Conservation (phyloP, 2,797 vertebrate species). For the Aeoliscus strigatus region DNA sequence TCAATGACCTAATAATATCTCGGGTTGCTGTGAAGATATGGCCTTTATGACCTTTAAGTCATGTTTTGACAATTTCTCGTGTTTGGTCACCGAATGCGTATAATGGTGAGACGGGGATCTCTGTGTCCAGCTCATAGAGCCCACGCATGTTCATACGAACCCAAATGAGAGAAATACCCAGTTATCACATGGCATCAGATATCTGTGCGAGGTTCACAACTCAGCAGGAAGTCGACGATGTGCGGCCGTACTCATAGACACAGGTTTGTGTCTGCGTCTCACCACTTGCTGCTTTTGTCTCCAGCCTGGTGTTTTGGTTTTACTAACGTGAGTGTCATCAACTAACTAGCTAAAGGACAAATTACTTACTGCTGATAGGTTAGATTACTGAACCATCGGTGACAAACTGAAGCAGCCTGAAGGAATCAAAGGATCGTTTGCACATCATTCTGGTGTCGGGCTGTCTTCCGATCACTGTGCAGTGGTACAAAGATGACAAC, state of each 20-base stretch:
- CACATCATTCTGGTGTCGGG: constrained; percentile 85
- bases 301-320: no score
- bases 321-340: no score
- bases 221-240: constrained; percentile 90
- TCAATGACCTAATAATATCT: no score
- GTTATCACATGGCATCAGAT: constrained; percentile 87
- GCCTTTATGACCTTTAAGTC: no score
- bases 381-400: constrained; percentile 89
- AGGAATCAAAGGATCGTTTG: constrained; percentile 85
- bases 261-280: constrained; percentile 83
- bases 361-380: no score
- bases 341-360: constrained; percentile 3
- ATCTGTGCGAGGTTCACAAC: constrained; percentile 90
- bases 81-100: no score
- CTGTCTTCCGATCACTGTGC: constrained; percentile 84
- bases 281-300: constrained; percentile 20
- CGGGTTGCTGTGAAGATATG: no score
- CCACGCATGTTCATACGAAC: constrained; percentile 82
- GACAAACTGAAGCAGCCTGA: constrained; percentile 83
- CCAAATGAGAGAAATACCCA: constrained; percentile 82
- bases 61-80: no score
- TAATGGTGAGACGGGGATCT: no score
- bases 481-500: constrained; percentile 86
- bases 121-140: constrained; percentile 84
- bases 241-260: constrained; percentile 82